These are phyloP conservation scores for Myotis planiceps DNA, from an alignment of 2,797 vertebrate species.

Conservation along the genomic window DNA sequence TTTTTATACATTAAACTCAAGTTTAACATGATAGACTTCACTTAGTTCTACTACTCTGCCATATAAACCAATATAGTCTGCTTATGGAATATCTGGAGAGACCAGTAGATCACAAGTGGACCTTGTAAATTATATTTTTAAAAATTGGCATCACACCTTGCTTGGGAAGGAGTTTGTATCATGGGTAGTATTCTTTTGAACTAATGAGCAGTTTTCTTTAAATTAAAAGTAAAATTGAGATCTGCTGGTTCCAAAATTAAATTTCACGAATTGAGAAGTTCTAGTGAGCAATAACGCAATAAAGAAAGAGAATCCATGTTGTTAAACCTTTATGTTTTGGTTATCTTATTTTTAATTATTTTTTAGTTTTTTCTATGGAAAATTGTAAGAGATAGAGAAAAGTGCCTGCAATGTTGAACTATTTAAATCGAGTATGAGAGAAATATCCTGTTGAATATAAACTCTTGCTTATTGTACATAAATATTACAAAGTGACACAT, in stretches of 20 bases:
- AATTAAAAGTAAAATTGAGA: background rate
- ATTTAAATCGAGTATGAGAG: background rate
- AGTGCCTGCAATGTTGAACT: background rate
- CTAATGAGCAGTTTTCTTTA: background rate
- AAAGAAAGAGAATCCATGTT: background rate
- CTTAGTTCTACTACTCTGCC: background rate
- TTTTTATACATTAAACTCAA: background rate
- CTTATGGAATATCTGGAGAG: background rate
- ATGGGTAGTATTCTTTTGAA: background rate
- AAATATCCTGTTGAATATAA: background rate
- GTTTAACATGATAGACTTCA: background rate
- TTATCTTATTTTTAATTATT: background rate
- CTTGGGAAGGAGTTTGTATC: background rate
- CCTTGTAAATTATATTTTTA: background rate
- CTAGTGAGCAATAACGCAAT: background rate
- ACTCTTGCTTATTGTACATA: background rate
- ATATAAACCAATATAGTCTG: background rate
- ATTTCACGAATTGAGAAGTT: background rate
- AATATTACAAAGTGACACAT: background rate
- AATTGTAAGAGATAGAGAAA: background rate
- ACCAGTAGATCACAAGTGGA: rapidly evolving
- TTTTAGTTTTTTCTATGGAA: background rate
- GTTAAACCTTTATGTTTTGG: background rate
- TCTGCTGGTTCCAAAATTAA: background rate
- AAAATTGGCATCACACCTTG: background rate